Evolutionary conservation across 2,888 invertebrate genomes (phyloP).

Genomic region (Keiferia lycopersicella): DNA sequence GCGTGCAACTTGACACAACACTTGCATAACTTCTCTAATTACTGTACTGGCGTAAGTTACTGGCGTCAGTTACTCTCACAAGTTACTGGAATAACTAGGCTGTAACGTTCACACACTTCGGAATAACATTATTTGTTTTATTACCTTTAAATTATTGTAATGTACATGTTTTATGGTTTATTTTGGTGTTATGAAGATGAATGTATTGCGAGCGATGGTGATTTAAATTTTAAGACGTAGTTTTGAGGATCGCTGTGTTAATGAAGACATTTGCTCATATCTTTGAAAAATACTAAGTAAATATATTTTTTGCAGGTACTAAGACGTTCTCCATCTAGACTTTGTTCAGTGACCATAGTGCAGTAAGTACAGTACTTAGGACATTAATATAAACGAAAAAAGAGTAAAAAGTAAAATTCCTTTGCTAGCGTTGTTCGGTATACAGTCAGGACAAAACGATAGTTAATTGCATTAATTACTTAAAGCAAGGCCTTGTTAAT

Average conservation of each 20-base stretch:
- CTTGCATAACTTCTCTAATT: conserved; percentile 51
- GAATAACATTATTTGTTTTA: conserved; percentile 6
- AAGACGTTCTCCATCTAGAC: too few species aligned
- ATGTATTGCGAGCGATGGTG: neutral
- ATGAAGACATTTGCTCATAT: too few species aligned
- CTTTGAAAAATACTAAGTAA: too few species aligned
- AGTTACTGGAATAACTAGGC: conserved; percentile 56
- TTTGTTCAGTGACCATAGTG: too few species aligned
- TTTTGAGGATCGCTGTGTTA: neutral
- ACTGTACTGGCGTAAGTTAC: conserved; percentile 36
- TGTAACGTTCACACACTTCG: conserved; percentile 65
- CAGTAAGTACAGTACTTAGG: too few species aligned
- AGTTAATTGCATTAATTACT: conserved; percentile 4
- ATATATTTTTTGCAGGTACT: too few species aligned
- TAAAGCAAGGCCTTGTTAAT: neutral
- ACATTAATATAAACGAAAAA: too few species aligned
- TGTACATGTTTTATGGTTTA: neutral
- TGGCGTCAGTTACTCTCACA: conserved; percentile 28
- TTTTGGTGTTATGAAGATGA: conserved; percentile 9
- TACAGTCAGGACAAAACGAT: too few species aligned
- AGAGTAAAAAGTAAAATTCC: neutral
- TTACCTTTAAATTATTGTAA: conserved; percentile 6
- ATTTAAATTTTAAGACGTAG: neutral
- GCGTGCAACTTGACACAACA: conserved; percentile 40
- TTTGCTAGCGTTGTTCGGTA: neutral